Conservation (phyloP, 2,113 vertebrate species). For the Centropristis striata region DNA sequence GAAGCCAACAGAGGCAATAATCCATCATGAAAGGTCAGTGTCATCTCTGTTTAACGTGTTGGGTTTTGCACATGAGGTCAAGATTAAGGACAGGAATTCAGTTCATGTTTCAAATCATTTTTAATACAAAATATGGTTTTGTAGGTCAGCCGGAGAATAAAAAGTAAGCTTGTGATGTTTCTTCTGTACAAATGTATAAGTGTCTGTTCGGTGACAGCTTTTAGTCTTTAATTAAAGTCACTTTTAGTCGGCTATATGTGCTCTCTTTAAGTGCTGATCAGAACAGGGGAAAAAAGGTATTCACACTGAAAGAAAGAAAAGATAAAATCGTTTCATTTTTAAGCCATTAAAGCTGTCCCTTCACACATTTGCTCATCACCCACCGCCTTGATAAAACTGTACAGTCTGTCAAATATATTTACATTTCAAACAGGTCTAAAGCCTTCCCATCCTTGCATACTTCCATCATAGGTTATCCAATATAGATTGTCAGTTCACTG, state of each 20-base stretch:
- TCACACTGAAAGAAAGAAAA: too few species aligned
- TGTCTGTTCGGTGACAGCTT: too few species aligned
- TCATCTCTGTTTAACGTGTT: background rate
- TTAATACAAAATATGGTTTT: background rate
- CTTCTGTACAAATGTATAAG: background rate
- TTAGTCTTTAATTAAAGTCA: too few species aligned
- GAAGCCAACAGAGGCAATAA: background rate
- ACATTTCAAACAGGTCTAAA: constrained; percentile 11
- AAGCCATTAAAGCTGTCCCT: too few species aligned
- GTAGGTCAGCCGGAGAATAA: background rate
- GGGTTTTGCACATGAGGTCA: background rate
- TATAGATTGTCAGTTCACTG: background rate
- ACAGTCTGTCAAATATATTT: constrained; percentile 17
- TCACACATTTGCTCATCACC: background rate
- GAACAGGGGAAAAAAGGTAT: too few species aligned
- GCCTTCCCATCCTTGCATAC: background rate
- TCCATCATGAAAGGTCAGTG: background rate
- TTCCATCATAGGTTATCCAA: background rate
- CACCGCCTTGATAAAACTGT: background rate
- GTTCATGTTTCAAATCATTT: background rate
- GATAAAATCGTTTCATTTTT: too few species aligned
- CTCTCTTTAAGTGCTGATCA: too few species aligned
- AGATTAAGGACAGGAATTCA: background rate
- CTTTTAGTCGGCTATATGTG: too few species aligned
- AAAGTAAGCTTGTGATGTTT: background rate